Conservation (phyloP, 1,140 invertebrate species). For the Pogonomyrmex barbatus region DNA sequence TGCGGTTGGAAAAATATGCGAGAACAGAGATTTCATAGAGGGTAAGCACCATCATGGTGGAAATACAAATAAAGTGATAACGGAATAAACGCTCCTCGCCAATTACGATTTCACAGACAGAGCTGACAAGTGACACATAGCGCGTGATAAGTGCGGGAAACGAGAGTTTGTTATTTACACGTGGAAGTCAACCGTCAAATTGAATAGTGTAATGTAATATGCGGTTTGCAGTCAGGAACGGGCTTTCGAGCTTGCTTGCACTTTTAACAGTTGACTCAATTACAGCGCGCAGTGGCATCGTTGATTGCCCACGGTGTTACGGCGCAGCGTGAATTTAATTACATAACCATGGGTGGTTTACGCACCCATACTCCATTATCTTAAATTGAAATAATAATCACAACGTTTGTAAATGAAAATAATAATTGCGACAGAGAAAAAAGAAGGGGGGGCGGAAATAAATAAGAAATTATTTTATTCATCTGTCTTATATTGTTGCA, state of each 20-base stretch:
- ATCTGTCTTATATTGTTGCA: not conserved
- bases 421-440: not conserved
- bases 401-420: slow-evolving; percentile 11
- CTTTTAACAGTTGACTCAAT: slow-evolving; percentile 64
- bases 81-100: slow-evolving; percentile 52
- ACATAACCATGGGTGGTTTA: slow-evolving; percentile 57
- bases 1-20: slow-evolving; percentile 15
- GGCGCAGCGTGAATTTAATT: slow-evolving; percentile 45
- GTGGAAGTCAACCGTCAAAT: slow-evolving; percentile 58
- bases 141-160: slow-evolving; percentile 57
- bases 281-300: slow-evolving; percentile 52
- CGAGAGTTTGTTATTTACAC: slow-evolving; percentile 56
- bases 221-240: slow-evolving; percentile 58
- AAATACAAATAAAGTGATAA: slow-evolving; percentile 30
- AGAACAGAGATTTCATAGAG: not conserved
- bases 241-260: slow-evolving; percentile 57
- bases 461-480: slow-evolving; percentile 7
- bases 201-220: slow-evolving; percentile 64
- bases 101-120: slow-evolving; percentile 56
- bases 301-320: slow-evolving; percentile 55
- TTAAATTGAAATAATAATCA: slow-evolving; percentile 56
- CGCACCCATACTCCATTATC: slow-evolving; percentile 44
- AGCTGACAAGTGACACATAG: slow-evolving; percentile 51
- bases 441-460: no score
- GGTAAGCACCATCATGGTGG: slow-evolving; percentile 12